Conservation (phyloP, 2,797 vertebrate genomes). For the Neosilurus hyrtlii region DNA sequence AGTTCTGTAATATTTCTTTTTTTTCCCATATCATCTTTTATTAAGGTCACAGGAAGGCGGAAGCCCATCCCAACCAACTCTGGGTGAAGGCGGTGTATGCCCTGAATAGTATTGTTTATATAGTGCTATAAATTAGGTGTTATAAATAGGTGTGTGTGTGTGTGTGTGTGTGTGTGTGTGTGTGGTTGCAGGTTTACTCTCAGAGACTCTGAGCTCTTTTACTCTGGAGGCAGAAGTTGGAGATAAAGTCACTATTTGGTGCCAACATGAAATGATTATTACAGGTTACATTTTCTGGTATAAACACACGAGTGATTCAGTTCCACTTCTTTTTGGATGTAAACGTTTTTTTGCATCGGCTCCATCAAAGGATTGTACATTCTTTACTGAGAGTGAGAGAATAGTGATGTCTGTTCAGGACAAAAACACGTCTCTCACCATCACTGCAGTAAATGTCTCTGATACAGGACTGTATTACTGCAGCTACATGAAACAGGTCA, state of each 20-base stretch:
- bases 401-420: background rate
- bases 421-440: too few species aligned
- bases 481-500: too few species aligned
- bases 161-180: background rate
- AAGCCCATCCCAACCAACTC: too few species aligned
- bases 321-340: background rate
- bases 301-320: background rate
- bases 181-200: slow-evolving; percentile 1
- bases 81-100: too few species aligned
- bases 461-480: too few species aligned
- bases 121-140: too few species aligned
- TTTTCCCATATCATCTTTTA: too few species aligned
- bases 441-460: too few species aligned
- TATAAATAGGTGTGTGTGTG: too few species aligned
- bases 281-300: slow-evolving; percentile 3
- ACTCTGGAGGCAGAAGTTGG: slow-evolving; percentile 3
- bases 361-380: background rate
- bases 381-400: background rate
- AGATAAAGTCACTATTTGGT: slow-evolving; percentile 19
- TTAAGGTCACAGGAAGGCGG: too few species aligned
- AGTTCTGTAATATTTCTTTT: too few species aligned
- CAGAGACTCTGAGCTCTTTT: background rate
- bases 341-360: background rate
- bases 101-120: too few species aligned
- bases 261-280: background rate